Conservation (phyloP, 2,797 vertebrate genomes). For the Remorina albescens region DNA sequence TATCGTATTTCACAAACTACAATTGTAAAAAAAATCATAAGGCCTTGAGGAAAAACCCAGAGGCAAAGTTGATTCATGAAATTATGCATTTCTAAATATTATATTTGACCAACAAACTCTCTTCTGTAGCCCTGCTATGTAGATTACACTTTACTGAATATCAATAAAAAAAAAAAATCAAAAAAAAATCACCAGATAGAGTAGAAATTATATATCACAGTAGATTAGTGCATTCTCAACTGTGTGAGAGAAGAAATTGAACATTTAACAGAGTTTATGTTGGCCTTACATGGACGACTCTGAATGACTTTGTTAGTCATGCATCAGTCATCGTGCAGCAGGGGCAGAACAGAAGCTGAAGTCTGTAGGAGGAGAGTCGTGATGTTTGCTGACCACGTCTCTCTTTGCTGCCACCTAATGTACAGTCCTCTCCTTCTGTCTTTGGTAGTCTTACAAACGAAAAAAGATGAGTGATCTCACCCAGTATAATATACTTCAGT, state of each 20-base stretch:
- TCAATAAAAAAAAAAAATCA: too few species aligned
- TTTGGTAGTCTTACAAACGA: slow-evolving; percentile 91
- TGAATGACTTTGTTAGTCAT: slow-evolving; percentile 52
- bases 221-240: not conserved
- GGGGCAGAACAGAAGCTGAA: slow-evolving; percentile 48
- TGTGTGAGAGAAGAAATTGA: not conserved
- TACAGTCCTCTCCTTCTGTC: slow-evolving; percentile 97
- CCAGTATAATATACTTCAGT: slow-evolving; percentile 5
- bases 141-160: too few species aligned
- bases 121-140: too few species aligned
- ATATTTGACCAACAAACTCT: slow-evolving; percentile 14
- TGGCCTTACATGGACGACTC: slow-evolving; percentile 31
- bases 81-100: slow-evolving; percentile 14
- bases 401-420: slow-evolving; percentile 87
- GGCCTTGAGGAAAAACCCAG: not conserved
- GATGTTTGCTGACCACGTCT: slow-evolving; percentile 36
- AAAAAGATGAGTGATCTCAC: not conserved
- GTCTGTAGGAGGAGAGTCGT: slow-evolving; percentile 57
- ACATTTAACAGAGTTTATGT: not conserved
- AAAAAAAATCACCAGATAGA: too few species aligned
- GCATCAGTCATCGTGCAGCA: slow-evolving; percentile 46
- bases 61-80: not conserved
- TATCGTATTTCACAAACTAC: not conserved
- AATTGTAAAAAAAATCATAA: slow-evolving; percentile 6
- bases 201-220: not conserved